Evolutionary conservation across 2,888 invertebrate genomes (phyloP), one percentile per base, ranked within the genome.

Genomic region (Odontothrips loti): DNA sequence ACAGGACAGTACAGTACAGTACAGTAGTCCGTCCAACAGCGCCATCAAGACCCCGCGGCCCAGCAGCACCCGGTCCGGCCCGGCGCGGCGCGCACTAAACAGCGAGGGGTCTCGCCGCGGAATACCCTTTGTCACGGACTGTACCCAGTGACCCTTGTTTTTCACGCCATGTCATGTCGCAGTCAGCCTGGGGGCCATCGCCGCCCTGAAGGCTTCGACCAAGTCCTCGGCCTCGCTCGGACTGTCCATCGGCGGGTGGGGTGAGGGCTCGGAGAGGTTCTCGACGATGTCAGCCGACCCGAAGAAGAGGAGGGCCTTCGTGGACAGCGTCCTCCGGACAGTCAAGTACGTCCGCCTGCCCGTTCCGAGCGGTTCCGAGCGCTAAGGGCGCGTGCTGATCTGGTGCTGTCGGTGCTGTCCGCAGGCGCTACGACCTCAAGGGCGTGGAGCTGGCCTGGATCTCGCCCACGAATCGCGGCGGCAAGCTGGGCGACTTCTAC

Each of bases 191-290:
- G 58, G 58, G 20, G 58, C 20, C 11, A 15, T 58, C 20, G 58
- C n/a, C 4, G 20, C 17, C 58, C 6, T 20, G 15, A 17, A 20
- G 6, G 0, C 17, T 6, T 20, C 20, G 58, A 17, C 6, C 15
- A 58, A 58, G 20, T 58, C 58, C 20, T 58, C 58, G 58, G 6
- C 58, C 20, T 11, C 58, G 58, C 23, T 94, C 8, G 91, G 92
- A 3, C 86, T 96, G 17, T 96, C 95, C 0, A 94, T 97, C 68
- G 96, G 96, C 0, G 96, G 96, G 0, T 96, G 96, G 96, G 96
- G 96, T 86, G 96, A 96, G 86, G 96, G 96, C 0, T 96, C 96
- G 0, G 86, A 88, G 8, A 92, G 92, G 84, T 95, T 92, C 86
- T 94, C 94, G 23, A 88, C 88, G 68, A 89, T 96, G 88, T 94